phyloP scores from a whole-genome alignment of 2,888 invertebrate genomes.

The Axea sp. region DNA sequence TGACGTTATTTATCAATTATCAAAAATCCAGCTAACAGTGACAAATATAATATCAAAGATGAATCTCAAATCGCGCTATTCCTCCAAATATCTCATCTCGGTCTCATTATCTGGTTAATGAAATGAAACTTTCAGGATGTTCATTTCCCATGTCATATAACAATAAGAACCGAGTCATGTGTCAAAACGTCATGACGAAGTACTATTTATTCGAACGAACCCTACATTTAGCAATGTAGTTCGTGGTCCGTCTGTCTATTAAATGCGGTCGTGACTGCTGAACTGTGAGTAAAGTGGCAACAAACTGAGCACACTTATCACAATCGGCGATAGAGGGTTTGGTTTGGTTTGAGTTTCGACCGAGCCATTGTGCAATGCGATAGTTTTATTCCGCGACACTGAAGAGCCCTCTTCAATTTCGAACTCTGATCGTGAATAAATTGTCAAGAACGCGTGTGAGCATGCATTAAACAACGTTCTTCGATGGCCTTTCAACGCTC shows the following conservation, averaged over 20 bases:
- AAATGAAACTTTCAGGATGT: slow-evolving; percentile 71
- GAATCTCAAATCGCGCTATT: slow-evolving; percentile 5
- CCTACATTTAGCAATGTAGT: slow-evolving; percentile 52
- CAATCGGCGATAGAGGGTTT: slow-evolving; percentile 35
- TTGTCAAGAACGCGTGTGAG: slow-evolving; percentile 68
- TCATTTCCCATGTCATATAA: slow-evolving; percentile 77
- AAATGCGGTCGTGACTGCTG: slow-evolving; percentile 67
- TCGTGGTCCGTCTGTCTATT: slow-evolving; percentile 64
- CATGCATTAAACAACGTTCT: slow-evolving; percentile 68
- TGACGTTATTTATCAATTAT: no score
- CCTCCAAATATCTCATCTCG: slow-evolving; percentile 10
- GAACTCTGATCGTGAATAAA: slow-evolving; percentile 68
- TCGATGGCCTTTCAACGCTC: slow-evolving; percentile 59
- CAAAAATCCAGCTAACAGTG: no score
- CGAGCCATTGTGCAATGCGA: slow-evolving; percentile 44
- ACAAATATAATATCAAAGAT: no score
- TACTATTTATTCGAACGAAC: slow-evolving; percentile 58
- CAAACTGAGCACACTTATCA: slow-evolving; percentile 62
- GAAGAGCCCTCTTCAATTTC: slow-evolving; percentile 52
- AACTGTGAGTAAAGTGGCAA: slow-evolving; percentile 69
- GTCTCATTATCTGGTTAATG: slow-evolving; percentile 71
- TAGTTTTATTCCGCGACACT: slow-evolving; percentile 57
- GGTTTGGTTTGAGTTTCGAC: slow-evolving; percentile 18
- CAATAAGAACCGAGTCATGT: slow-evolving; percentile 66
- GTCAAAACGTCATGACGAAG: slow-evolving; percentile 54